phyloP scores from a whole-genome alignment of 1,140 invertebrate species.

The Heliothis subflexa region DNA sequence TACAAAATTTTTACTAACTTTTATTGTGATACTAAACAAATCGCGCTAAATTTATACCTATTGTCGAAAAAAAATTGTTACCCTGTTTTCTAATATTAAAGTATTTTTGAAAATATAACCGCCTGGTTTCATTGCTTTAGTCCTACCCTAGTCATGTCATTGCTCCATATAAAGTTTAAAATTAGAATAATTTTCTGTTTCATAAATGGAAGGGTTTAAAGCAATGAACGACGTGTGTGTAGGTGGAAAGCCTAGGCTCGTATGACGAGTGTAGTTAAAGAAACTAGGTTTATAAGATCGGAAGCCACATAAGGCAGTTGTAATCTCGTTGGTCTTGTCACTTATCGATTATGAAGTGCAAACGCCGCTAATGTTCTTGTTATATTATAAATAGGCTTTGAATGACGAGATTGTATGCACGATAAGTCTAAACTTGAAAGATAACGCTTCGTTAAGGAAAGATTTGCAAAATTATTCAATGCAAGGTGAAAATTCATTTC shows the following conservation, averaged over 20 bases:
- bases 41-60: slow-evolving; percentile 31
- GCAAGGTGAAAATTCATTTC: not conserved
- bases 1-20: slow-evolving; percentile 45
- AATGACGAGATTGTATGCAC: slow-evolving; percentile 22
- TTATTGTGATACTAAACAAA: slow-evolving; percentile 44
- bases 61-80: slow-evolving; percentile 47
- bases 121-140: slow-evolving; percentile 83
- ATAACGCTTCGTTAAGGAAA: not conserved
- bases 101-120: slow-evolving; percentile 57
- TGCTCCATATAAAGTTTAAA: slow-evolving; percentile 18
- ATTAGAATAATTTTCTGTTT: slow-evolving; percentile 44
- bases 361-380: slow-evolving; percentile 26
- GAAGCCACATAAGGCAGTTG: slow-evolving; percentile 62
- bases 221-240: slow-evolving; percentile 76
- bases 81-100: slow-evolving; percentile 56
- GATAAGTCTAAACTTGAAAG: slow-evolving; percentile 1
- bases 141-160: slow-evolving; percentile 65
- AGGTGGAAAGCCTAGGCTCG: slow-evolving; percentile 35
- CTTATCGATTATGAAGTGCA: slow-evolving; percentile 47
- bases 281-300: slow-evolving; percentile 55
- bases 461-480: not conserved
- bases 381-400: slow-evolving; percentile 31
- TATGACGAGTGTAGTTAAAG: slow-evolving; percentile 45
- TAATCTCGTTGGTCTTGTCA: slow-evolving; percentile 57
- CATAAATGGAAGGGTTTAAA: slow-evolving; percentile 73